These are phyloP conservation scores for Caerostris darwini DNA, from an alignment of 1,140 invertebrate species.

Conservation along the genomic window DNA sequence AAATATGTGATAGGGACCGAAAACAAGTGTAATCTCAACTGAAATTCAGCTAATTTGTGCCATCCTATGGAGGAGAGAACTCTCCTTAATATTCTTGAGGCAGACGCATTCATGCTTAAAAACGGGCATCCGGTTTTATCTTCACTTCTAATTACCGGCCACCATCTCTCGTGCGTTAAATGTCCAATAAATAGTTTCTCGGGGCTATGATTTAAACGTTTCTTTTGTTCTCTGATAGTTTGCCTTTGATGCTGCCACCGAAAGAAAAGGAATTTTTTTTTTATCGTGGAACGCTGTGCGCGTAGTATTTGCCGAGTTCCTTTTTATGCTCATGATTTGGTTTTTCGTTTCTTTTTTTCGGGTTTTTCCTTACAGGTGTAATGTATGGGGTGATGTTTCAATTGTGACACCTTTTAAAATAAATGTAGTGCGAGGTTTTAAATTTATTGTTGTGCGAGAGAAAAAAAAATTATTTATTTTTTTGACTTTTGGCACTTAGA, in stretches of 20 bases:
- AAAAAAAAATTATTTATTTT: no score
- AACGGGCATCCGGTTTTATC: not conserved
- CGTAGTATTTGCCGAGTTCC: no score
- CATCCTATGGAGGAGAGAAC: not conserved
- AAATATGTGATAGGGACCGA: not conserved
- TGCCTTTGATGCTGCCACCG: not conserved
- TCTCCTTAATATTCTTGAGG: not conserved
- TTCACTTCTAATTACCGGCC: not conserved
- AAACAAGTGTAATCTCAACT: not conserved
- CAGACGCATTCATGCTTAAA: not conserved
- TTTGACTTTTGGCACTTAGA: no score
- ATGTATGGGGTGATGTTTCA: no score
- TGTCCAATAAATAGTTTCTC: not conserved
- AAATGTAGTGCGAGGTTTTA: no score
- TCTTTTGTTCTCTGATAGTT: constrained; percentile 16
- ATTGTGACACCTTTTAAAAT: no score
- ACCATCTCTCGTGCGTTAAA: not conserved
- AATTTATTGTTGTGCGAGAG: no score
- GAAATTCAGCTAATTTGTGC: not conserved
- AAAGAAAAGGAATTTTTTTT: not conserved
- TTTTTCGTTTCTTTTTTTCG: no score
- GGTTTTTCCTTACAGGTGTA: no score
- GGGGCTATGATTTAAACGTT: not conserved
- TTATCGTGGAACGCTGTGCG: not conserved
- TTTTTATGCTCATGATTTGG: no score